Base-by-base conservation (phyloP, 2,888 invertebrate genomes). In the Dryadula phaetusa region DNA sequence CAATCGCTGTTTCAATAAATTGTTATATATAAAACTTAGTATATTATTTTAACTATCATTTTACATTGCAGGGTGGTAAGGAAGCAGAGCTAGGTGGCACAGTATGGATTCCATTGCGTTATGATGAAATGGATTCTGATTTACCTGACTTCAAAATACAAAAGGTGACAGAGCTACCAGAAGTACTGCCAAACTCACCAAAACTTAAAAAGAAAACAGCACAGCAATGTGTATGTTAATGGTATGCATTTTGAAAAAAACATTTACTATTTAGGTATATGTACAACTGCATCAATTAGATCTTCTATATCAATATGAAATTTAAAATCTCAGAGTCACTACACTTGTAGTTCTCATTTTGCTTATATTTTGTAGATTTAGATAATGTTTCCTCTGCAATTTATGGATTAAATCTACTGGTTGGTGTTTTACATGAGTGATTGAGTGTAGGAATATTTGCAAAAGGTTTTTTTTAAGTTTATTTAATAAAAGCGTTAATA, bases 1-100 rank as follows among this genome's bases (percentile, higher is more conserved):
- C 14, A 22, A 20, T 18, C 4, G 32, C 4, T 46, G 2, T 8
- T n/a, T 28, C n/a, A n/a, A n/a, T 32, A 7, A 32, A 7, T 37
- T 3, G 12, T 37, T 12, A 12, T 37, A 12, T 2, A 37, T 2
- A 37, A 37, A 37, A 12, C 37, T 37, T 37, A 32, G 1, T 32
- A 12, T 1, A 3, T 12, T 37, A 12, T 37, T 37, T 10, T 10
- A 28, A n/a, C 28, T 5, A 28, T 32, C 28, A 1, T 14, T 62
- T 56, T 47, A 32, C 12, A 53, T 80, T 80, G 4, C 79, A 94
- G 94, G 97, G 97, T 70, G 97, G 96, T 32, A 95, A 95, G 77
- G 93, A 95, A 83, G 96, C 97, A 37, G 95, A 95, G 75, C 84
- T 97, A 69, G 96, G 95, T 14, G 96, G 95, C 37, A 97, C 97